Evolutionary conservation across 2,797 vertebrate genomes (phyloP).

Genomic region (Rousettus madagascariensis): DNA sequence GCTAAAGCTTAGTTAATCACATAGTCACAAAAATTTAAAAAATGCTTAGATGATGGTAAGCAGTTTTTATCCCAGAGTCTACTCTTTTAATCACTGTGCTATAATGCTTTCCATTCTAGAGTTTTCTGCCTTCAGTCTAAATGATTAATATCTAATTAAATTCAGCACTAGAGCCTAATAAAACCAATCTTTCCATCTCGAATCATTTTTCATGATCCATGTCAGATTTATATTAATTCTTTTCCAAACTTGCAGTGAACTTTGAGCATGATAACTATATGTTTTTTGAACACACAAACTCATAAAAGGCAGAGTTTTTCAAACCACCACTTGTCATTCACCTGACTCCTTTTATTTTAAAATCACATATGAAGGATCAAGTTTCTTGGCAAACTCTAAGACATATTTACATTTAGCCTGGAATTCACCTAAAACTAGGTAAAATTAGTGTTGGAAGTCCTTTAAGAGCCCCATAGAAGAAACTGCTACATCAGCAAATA

Average conservation of each 20-base stretch:
- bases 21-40: background rate
- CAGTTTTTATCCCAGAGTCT: background rate
- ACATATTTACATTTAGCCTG: background rate
- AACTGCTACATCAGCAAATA: background rate
- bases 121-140: background rate
- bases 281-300: background rate
- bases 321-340: background rate
- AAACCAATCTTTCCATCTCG: slow-evolving; percentile 43
- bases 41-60: background rate
- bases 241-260: slow-evolving; percentile 14
- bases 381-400: background rate
- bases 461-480: background rate
- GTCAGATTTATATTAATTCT: slow-evolving; percentile 42
- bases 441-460: background rate
- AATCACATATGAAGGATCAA: background rate
- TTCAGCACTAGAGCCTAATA: slow-evolving; percentile 53
- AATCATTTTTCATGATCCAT: slow-evolving; percentile 57
- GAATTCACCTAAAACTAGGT: slow-evolving; percentile 22
- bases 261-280: background rate
- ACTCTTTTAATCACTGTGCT: background rate
- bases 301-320: background rate
- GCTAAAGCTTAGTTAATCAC: background rate
- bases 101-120: background rate
- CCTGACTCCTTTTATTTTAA: background rate
- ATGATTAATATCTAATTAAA: slow-evolving; percentile 60